Conservation (phyloP, 2,797 vertebrate species). For the Chaenodraco wilsoni region DNA sequence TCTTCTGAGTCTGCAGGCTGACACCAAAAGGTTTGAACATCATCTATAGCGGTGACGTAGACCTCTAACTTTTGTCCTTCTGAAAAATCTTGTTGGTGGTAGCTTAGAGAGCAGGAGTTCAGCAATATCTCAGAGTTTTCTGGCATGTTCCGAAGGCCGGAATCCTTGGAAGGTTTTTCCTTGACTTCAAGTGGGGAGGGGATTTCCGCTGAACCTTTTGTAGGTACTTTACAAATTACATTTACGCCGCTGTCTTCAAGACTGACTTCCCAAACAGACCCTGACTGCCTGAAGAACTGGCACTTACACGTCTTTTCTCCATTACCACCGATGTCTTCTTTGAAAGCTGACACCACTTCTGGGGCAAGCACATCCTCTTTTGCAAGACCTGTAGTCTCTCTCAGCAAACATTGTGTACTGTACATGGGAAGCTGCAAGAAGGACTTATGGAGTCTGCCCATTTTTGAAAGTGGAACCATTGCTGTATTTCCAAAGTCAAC, state of each 20-base stretch:
- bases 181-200: slow-evolving; percentile 5
- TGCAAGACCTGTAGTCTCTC: slow-evolving; percentile 54
- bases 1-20: slow-evolving; percentile 77
- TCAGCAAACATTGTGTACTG: slow-evolving; percentile 86
- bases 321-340: slow-evolving; percentile 72
- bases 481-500: slow-evolving; percentile 94
- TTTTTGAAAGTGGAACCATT: slow-evolving; percentile 75
- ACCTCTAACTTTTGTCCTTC: slow-evolving; percentile 80
- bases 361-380: slow-evolving; percentile 48
- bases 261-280: slow-evolving; percentile 88
- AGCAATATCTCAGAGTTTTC: slow-evolving; percentile 1
- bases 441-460: slow-evolving; percentile 73
- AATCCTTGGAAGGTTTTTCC: slow-evolving; percentile 59
- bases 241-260: slow-evolving; percentile 81
- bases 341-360: slow-evolving; percentile 79
- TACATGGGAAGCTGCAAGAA: slow-evolving; percentile 79
- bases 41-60: slow-evolving; percentile 80
- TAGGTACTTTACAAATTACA: slow-evolving; percentile 72
- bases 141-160: neutral
- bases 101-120: slow-evolving; percentile 19
- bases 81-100: slow-evolving; percentile 51
- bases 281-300: slow-evolving; percentile 84
- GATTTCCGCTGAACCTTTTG: slow-evolving; percentile 29
- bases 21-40: slow-evolving; percentile 91
- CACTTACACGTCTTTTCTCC: slow-evolving; percentile 80